Evolutionary conservation across 2,888 invertebrate species (phyloP).

Genomic region (Callyntrura sp.): DNA sequence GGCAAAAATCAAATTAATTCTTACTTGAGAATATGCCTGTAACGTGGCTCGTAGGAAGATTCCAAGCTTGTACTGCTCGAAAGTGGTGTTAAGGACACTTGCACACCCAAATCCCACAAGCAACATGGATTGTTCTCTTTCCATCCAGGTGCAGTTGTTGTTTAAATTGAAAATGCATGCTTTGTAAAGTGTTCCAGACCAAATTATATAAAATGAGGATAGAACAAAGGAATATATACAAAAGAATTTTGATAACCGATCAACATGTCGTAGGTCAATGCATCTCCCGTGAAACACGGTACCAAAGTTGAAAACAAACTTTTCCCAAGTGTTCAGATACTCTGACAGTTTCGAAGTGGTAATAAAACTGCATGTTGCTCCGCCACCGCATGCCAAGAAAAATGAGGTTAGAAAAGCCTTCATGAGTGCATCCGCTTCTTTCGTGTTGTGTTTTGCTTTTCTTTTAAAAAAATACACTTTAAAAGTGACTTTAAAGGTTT

Average conservation of each 20-base stretch:
- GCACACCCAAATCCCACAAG: conserved; percentile 39
- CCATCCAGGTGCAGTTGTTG: conserved; percentile 31
- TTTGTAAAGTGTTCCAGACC: background rate
- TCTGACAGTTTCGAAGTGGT: background rate
- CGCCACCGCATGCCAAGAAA: conserved; percentile 31
- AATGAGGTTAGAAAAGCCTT: conserved; percentile 33
- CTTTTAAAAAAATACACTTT: background rate
- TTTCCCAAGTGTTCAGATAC: conserved; percentile 60
- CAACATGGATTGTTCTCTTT: conserved; percentile 51
- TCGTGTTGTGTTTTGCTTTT: background rate
- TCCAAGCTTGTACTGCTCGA: conserved; percentile 42
- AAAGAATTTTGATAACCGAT: background rate
- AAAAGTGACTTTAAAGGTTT: background rate
- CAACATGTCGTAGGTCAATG: background rate
- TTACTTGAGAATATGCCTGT: conserved; percentile 41
- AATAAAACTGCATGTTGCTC: conserved; percentile 3
- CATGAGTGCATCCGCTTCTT: conserved; percentile 25
- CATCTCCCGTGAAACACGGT: conserved; percentile 24
- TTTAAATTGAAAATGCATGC: conserved; percentile 43
- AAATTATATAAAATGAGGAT: background rate
- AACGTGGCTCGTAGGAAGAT: background rate
- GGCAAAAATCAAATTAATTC: background rate
- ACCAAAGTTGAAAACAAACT: conserved; percentile 24
- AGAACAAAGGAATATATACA: background rate
- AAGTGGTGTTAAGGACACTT: conserved; percentile 43